A percentile compares a stretch with the other conserved stretches of the same genome.
These are phyloP conservation scores for Centropristis striata DNA, from an alignment of 2,113 vertebrate species.

Conservation along the genomic window DNA sequence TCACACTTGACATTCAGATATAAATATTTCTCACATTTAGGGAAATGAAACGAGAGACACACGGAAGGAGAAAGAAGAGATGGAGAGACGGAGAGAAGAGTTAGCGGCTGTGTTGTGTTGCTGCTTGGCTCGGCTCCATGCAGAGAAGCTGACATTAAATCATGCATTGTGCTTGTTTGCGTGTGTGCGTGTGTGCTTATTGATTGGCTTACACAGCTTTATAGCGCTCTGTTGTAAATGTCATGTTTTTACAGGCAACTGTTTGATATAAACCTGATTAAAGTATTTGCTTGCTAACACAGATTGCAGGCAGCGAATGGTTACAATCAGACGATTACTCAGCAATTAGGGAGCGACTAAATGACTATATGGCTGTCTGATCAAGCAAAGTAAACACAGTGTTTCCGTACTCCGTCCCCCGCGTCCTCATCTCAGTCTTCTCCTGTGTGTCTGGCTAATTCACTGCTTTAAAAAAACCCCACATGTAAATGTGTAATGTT, in stretches of 20 bases:
- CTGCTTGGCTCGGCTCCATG: conserved; percentile 68
- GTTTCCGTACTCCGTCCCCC: conserved; percentile 33
- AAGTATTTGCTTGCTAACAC: conserved; percentile 86
- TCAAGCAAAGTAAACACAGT: conserved; percentile 76
- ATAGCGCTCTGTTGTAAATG: conserved; percentile 87
- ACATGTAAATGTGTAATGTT: not conserved
- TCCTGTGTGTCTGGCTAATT: conserved; percentile 40
- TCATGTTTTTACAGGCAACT: conserved; percentile 86
- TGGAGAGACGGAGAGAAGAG: conserved; percentile 20
- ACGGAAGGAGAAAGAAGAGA: not conserved
- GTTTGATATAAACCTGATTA: conserved; percentile 90
- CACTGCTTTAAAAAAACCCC: conserved; percentile 23
- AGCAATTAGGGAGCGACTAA: conserved; percentile 83
- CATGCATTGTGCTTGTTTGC: conserved; percentile 79
- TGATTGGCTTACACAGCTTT: conserved; percentile 88
- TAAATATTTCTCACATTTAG: conserved; percentile 16
- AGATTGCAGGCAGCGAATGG: conserved; percentile 78
- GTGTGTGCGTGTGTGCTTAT: conserved; percentile 71
- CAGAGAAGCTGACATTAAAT: conserved; percentile 85
- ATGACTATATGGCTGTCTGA: conserved; percentile 81
- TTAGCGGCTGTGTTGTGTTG: conserved; percentile 57
- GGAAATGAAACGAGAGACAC: conserved; percentile 28
- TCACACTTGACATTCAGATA: conserved; percentile 1
- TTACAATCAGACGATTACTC: conserved; percentile 81
- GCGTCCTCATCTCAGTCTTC: conserved; percentile 7